Evolutionary conservation across 2,888 invertebrate genomes (phyloP).

Genomic region (Aproaerema taeniolella): DNA sequence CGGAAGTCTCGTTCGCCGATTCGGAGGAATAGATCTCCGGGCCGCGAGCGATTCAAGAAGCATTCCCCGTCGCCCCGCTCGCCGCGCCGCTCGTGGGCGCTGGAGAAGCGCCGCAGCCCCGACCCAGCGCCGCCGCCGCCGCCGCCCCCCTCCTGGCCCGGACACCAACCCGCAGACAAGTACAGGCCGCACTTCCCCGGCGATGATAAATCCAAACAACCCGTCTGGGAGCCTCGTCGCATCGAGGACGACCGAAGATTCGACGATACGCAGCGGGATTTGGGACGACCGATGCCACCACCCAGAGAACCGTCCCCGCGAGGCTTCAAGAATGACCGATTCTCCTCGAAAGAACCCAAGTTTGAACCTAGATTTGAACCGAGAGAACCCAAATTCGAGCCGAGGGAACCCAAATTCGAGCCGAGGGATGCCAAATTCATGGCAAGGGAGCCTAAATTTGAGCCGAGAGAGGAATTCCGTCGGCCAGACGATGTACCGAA

Average conservation of each 20-base stretch:
- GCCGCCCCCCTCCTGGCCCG: conserved; percentile 60
- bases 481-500: conserved; percentile 4
- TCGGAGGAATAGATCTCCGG: conserved; percentile 49
- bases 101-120: conserved; percentile 57
- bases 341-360: conserved; percentile 11
- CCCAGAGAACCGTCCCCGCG: conserved; percentile 12
- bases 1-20: conserved; percentile 48
- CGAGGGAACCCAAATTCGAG: conserved; percentile 12
- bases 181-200: conserved; percentile 20
- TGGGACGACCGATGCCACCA: conserved; percentile 7
- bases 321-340: conserved; percentile 22
- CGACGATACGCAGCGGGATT: conserved; percentile 16
- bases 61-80: conserved; percentile 50
- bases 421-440: conserved; percentile 7
- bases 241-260: conserved; percentile 10
- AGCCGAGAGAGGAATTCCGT: conserved; percentile 10
- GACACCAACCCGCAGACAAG: conserved; percentile 28
- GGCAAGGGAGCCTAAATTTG: conserved; percentile 4
- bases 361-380: conserved; percentile 15
- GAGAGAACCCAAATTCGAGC: neutral
- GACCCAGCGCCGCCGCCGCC: conserved; percentile 48
- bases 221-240: conserved; percentile 26
- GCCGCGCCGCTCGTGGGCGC: conserved; percentile 62
- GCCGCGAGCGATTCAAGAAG: conserved; percentile 46
- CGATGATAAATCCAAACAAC: conserved; percentile 12